Base-by-base conservation (phyloP, 2,797 vertebrate genomes). In the Moxostoma hubbsi region DNA sequence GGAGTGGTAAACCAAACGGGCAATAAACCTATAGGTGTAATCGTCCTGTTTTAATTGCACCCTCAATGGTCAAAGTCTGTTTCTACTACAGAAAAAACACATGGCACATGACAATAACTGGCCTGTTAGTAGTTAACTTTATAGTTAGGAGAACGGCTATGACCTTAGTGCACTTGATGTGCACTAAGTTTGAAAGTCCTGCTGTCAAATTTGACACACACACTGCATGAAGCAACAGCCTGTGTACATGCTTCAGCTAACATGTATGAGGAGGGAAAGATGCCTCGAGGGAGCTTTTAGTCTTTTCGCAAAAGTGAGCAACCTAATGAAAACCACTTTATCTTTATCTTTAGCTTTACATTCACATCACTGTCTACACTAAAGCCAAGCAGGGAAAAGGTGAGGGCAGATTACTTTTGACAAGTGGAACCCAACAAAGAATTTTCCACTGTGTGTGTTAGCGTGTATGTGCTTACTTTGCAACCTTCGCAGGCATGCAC, bases 401-500 rank as follows among this genome's bases (percentile, higher is more conserved):
- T 62, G 10, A 69, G n/a, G 36, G 10, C 7, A 7, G 49, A 50
- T 58, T 18, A 10, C 11, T 59, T 24, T n/a, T 43, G 58, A 50
- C 12, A 47, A 16, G 45, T 63, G 58, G 67, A 87, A 89, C 77
- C 9, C 64, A 80, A 78, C 69, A 85, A 69, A 62, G 47, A 88
- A 89, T 81, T 89, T 90, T 91, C 89, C 89, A 89, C 84, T 85
- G 79, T 50, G 11, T 15, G 64, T 47, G 36, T 51, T 46, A 9
- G 51, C 45, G 57, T 18, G 11, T n/a, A 18, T 47, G 24, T 15
- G 47, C 85, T 86, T 91, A 99, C 98, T 97, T 99, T 99, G 93
- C 98, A 99, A 85, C 98, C 98, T 89, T 99, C 98, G 54, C 98
- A 99, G 6, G 97, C 98, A 7, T 99, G 97, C n/a, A 99, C 97